Conservation (phyloP, 2,888 invertebrate species). For the Frankliniella fusca region DNA sequence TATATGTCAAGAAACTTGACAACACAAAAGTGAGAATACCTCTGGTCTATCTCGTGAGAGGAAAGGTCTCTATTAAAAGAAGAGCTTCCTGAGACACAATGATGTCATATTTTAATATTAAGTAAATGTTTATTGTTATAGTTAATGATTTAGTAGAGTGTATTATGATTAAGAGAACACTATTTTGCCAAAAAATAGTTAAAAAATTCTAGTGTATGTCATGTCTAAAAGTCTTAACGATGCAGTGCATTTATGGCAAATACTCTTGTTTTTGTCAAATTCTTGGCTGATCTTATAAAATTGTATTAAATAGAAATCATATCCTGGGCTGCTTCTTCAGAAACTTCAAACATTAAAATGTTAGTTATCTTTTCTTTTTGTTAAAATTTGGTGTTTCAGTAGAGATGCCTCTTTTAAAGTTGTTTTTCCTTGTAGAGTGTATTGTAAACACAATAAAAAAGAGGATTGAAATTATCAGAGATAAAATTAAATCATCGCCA, state of each 20-base stretch:
- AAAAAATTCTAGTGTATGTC: too few species aligned
- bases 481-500: background rate
- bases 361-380: too few species aligned
- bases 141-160: background rate
- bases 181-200: too few species aligned
- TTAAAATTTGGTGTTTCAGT: too few species aligned
- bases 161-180: too few species aligned
- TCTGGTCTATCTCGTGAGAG: constrained; percentile 76
- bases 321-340: too few species aligned
- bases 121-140: background rate
- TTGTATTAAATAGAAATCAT: too few species aligned
- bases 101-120: background rate
- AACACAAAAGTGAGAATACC: constrained; percentile 78
- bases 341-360: too few species aligned
- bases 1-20: constrained; percentile 84
- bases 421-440: background rate
- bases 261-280: too few species aligned
- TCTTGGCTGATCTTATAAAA: too few species aligned
- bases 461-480: background rate
- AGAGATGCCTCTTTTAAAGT: background rate
- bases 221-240: too few species aligned
- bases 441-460: background rate
- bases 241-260: too few species aligned
- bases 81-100: constrained; percentile 62
- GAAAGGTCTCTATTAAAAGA: constrained; percentile 82